Percentiles rank a stretch among this genome's conserved stretches.
phyloP scores from a whole-genome alignment of 2,888 invertebrate genomes.

The Nephrotoma appendiculata region DNA sequence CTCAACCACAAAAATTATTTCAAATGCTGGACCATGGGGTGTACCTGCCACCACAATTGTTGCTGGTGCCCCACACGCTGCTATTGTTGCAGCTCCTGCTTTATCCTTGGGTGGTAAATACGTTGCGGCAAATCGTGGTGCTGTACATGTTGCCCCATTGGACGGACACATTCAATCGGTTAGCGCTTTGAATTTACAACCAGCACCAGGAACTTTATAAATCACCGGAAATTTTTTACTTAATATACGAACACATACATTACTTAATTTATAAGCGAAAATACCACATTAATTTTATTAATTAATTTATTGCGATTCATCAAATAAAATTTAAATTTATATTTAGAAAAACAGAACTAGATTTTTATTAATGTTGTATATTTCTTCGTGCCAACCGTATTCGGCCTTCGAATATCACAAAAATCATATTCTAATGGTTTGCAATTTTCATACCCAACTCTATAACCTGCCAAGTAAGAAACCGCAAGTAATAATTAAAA shows the following conservation, averaged over 20 bases:
- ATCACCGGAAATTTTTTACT: neutral
- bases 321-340: no score
- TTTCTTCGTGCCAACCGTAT: no score
- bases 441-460: no score
- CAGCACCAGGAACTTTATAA: neutral
- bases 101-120: neutral
- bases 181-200: neutral
- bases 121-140: neutral
- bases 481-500: no score
- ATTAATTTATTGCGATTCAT: neutral
- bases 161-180: neutral
- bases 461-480: no score
- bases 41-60: neutral
- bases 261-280: neutral
- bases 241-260: neutral
- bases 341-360: no score
- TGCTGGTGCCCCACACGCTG: neutral
- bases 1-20: neutral
- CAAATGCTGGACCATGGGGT: neutral
- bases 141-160: neutral
- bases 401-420: no score
- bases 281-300: neutral
- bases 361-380: no score
- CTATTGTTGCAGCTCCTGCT: neutral
- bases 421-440: no score